Evolutionary conservation across 2,113 vertebrate genomes (phyloP), one percentile per base, ranked within the genome.

Genomic region (Phalacrocorax aristotelis): DNA sequence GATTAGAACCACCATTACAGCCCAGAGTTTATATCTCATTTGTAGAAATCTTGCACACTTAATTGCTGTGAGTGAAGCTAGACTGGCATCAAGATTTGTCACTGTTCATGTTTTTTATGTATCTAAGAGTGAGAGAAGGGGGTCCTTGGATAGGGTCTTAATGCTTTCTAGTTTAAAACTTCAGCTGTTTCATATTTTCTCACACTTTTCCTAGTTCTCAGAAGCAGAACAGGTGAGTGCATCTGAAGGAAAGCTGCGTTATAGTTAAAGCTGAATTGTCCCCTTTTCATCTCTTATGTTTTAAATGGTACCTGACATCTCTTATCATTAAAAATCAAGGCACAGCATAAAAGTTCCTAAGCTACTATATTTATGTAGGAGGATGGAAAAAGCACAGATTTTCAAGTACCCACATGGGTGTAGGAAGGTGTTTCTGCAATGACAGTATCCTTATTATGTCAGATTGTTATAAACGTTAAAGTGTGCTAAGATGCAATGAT

Each of bases 361-460:
- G 77, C 61, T 94, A 96, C 95, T 95, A 85, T 89, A 92, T 87
- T 91, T 96, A 93, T 94, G 93, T 93, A 71, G 86, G 96, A 96
- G 55, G 91, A 86, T 93, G 78, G 84, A 97, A 87, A 95, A 96
- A 97, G 96, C 87, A 89, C 69, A 95, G 86, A 97, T 96, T 96
- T 97, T 96, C 96, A 94, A 96, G 93, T 95, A 96, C 95, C 78
- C 92, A 96, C 92, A 96, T 96, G 95, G 80, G 72, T 96, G 96
- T 95, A 91, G 95, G 93, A 94, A 95, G 95, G 96, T 97, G 93
- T 96, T 97, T 95, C 94, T 96, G 91, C 91, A 96, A 36, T 91
- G 88, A 87, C 92, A 89, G 92, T 91, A 95, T 94, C 93, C 92
- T 96, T 97, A 92, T 97, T 94, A 97, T 96, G 95, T 96, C 95